These are phyloP conservation scores for Pao palembangensis DNA, from an alignment of 2,113 vertebrate species.

Conservation along the genomic window DNA sequence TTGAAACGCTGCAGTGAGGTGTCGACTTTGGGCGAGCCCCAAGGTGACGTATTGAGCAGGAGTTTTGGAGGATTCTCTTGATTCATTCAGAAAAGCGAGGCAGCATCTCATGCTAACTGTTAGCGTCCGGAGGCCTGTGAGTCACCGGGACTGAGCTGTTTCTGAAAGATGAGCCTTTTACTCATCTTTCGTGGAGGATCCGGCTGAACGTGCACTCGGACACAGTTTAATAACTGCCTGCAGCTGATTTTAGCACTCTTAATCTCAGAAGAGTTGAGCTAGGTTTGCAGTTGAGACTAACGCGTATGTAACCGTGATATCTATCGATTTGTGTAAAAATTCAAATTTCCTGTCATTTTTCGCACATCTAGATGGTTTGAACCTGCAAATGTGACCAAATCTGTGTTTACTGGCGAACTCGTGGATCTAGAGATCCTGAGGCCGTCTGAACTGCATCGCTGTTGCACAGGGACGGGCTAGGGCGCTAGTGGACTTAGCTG, in stretches of 20 bases:
- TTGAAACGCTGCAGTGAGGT: constrained; percentile 55
- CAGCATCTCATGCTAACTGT: too few species aligned
- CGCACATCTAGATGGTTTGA: background rate
- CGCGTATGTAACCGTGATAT: too few species aligned
- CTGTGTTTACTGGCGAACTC: background rate
- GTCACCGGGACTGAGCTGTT: too few species aligned
- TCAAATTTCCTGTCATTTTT: too few species aligned
- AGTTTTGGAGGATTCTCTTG: background rate
- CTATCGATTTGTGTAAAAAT: too few species aligned
- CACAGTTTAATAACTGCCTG: background rate
- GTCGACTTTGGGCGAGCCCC: constrained; percentile 35
- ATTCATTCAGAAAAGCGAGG: too few species aligned
- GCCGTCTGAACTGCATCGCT: background rate
- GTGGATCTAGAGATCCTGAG: background rate
- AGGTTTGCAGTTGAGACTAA: too few species aligned
- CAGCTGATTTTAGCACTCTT: background rate
- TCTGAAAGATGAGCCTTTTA: background rate
- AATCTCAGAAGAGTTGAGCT: background rate
- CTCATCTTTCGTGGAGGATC: background rate
- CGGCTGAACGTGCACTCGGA: constrained; percentile 11
- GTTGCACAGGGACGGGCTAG: background rate
- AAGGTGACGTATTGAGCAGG: constrained; percentile 10
- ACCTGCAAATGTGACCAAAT: background rate
- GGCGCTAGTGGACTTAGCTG: too few species aligned
- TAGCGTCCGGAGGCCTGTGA: too few species aligned